Conservation (phyloP, 2,888 invertebrate genomes). For the Nipponacmea schrenckii region DNA sequence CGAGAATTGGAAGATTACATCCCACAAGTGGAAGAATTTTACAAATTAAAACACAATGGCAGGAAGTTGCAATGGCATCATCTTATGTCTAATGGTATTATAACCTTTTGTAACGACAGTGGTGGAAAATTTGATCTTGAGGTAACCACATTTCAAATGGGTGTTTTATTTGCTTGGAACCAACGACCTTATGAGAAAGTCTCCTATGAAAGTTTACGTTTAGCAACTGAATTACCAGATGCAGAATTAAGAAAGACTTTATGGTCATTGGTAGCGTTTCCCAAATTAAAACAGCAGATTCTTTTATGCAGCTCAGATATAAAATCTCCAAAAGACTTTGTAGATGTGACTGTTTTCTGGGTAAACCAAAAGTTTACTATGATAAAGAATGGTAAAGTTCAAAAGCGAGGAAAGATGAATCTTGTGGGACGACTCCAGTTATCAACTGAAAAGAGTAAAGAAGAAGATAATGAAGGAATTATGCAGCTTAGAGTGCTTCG, state of each 20-base stretch:
- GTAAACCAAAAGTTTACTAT: slow-evolving; percentile 96
- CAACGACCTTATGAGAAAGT: slow-evolving; percentile 91
- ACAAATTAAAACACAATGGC: slow-evolving; percentile 96
- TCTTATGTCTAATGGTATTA: slow-evolving; percentile 99
- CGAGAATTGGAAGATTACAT: slow-evolving; percentile 98
- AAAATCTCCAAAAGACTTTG: slow-evolving; percentile 90
- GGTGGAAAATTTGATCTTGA: slow-evolving; percentile 91
- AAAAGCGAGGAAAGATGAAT: slow-evolving; percentile 94
- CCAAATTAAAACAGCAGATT: slow-evolving; percentile 95
- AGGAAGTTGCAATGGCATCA: slow-evolving; percentile 98
- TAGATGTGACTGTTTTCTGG: slow-evolving; percentile 92
- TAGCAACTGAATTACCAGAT: slow-evolving; percentile 97
- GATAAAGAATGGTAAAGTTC: slow-evolving; percentile 91
- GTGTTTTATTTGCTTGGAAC: slow-evolving; percentile 98
- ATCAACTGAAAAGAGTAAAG: slow-evolving; percentile 92
- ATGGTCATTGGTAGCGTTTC: slow-evolving; percentile 94
- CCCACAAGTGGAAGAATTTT: slow-evolving; percentile 97
- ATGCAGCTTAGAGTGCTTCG: slow-evolving; percentile 94
- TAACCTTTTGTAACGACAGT: slow-evolving; percentile 90
- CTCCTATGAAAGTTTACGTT: slow-evolving; percentile 93
- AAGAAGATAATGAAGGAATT: slow-evolving; percentile 98
- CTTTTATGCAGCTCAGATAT: slow-evolving; percentile 83
- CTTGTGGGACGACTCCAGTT: slow-evolving; percentile 93
- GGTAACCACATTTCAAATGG: slow-evolving; percentile 99
- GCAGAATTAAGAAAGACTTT: slow-evolving; percentile 92